Base-by-base conservation (phyloP, 2,888 invertebrate species). In the Steinernema hermaphroditum region DNA sequence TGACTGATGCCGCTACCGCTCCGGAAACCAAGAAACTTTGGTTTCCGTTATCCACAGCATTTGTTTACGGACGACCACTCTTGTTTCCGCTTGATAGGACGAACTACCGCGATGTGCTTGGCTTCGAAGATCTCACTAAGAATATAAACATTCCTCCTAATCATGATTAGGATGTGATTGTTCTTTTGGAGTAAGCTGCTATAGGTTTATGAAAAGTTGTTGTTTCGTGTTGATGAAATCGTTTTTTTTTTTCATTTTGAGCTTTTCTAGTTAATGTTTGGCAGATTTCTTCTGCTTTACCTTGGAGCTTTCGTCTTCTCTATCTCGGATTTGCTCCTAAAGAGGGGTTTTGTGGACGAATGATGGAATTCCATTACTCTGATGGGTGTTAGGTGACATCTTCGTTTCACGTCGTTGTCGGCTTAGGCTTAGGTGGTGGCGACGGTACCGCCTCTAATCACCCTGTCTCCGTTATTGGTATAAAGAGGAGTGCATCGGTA, bases 41-140 rank as follows among this genome's bases (percentile, higher is more conserved):
- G 82, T 78, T 85, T 50, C 85, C 85, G 2, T 73, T 85, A 70
- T 85, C 85, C 1, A 85, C 85, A 1, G 79, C 79, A 4, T 82
- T 85, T 41, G 83, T 85, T 9, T 75, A 79, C 29, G 79, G 80
- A 8, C 70, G 76, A 29, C 85, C 85, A 4, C 76, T 85, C 46
- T 75, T 85, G 24, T 74, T 85, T n/a, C 82, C 81, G 0, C 77
- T 85, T 27, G 85, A 85, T 69, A 71, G 72, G 27, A 76, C 76
- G 41, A 75, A 76, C 14, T 82, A 82, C 72, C 41, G 77, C 22
- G 82, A 82, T 50, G 69, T 75, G 19, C 43, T 80, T 9, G 82
- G 81, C 0, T 82, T 81, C 69, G 78, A 78, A 57, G 77, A 78
- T 32, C 70, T 82, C 27, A 81, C 81, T 1, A 81, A 76, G 43